Percentiles rank a stretch among this genome's conserved stretches.
These are phyloP conservation scores for Augiades crinisus DNA, from an alignment of 2,888 invertebrate species.

Conservation along the genomic window DNA sequence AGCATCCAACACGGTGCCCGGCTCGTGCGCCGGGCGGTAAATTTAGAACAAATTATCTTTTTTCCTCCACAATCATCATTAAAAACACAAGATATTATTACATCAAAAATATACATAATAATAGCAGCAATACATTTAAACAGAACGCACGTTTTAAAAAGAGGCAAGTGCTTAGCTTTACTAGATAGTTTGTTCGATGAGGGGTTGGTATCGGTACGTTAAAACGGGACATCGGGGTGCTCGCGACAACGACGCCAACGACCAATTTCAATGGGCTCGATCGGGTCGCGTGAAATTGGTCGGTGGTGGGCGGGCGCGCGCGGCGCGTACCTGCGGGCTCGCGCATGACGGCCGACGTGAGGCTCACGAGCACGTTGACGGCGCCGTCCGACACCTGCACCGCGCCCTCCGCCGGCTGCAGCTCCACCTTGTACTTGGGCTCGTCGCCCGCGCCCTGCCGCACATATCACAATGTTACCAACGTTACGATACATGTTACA, in stretches of 20 bases:
- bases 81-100: constrained; percentile 36
- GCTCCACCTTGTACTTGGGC: constrained; percentile 89
- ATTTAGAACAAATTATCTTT: constrained; percentile 80
- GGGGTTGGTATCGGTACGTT: constrained; percentile 51
- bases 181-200: constrained; percentile 75
- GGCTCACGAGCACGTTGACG: constrained; percentile 91
- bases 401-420: constrained; percentile 92
- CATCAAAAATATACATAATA: constrained; percentile 45
- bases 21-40: constrained; percentile 53
- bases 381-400: constrained; percentile 90
- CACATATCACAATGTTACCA: too few species aligned
- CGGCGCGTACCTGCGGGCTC: constrained; percentile 84
- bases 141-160: background rate
- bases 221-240: constrained; percentile 48
- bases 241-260: constrained; percentile 47
- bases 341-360: constrained; percentile 96
- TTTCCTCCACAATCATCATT: constrained; percentile 32
- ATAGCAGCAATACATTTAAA: constrained; percentile 37
- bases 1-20: constrained; percentile 70
- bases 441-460: constrained; percentile 59
- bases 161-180: constrained; percentile 22
- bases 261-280: constrained; percentile 58
- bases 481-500: background rate
- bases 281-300: constrained; percentile 14
- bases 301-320: constrained; percentile 34